Evolutionary conservation across 2,797 vertebrate species (phyloP), one percentile per base, ranked within the genome.

Genomic region (Eidolon dupreanum): DNA sequence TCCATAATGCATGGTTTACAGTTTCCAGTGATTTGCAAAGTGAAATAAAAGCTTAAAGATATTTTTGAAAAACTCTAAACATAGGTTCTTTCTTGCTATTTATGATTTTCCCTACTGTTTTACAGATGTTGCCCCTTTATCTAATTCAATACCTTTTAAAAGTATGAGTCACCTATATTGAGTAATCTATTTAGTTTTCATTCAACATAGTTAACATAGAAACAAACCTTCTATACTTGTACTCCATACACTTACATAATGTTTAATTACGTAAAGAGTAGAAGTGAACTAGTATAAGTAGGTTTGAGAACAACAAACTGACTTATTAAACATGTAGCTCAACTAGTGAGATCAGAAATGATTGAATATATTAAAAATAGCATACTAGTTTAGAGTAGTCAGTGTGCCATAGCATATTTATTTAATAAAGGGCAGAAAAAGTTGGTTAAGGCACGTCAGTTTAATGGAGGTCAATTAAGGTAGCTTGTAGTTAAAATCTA

Each of bases 41-140:
- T 88, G 9, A 11, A 93, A 70, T 82, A 95, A 94, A 95, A 82
- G 24, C 59, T 90, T 96, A 57, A 82, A 88, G n/a, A 77, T 83
- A 57, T 24, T 78, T 94, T 87, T 84, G 65, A 88, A 90, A 96
- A 84, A 49, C 24, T 8, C 22, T 83, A 55, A 71, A 13, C 77
- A 55, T 41, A 93, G 75, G 2, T 20, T 65, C 8, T 90, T 57
- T 51, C 31, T 84, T 13, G 43, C 24, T 81, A 77, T 73, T 81
- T 55, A 33, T 73, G 71, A n/a, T 86, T 86, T 92, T 66, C 24
- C 11, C n/a, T 73, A 74, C 26, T 93, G 66, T 73, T 68, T 96
- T 97, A 66, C 6, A 95, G n/a, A 61, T 93, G 15, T 70, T 41
- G 77, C 53, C 66, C 66, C 17, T 86, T 95, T 94, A 61, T 92